Evolutionary conservation across 2,888 invertebrate genomes (phyloP).

Genomic region (Coelopa pilipes): DNA sequence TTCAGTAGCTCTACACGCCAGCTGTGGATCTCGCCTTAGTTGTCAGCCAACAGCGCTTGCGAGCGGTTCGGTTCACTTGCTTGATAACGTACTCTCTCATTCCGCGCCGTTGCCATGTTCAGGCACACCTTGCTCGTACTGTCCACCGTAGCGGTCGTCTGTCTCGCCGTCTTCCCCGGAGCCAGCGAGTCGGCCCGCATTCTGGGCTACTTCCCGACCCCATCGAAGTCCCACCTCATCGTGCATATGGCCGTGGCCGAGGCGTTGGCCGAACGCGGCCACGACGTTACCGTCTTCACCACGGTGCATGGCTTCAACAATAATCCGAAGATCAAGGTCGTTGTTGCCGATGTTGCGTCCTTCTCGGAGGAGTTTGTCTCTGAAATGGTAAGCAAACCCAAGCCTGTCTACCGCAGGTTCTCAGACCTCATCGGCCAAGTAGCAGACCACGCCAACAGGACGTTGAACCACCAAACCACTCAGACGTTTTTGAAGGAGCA

Average conservation of each 20-base stretch:
- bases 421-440: slow-evolving; percentile 32
- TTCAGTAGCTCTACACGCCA: neutral
- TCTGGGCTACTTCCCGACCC: slow-evolving; percentile 55
- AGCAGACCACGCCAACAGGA: slow-evolving; percentile 43
- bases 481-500: slow-evolving; percentile 47
- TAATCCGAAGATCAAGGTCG: slow-evolving; percentile 49
- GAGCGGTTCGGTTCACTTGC: neutral
- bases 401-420: slow-evolving; percentile 44
- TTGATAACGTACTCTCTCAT: neutral
- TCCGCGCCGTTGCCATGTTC: neutral
- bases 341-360: slow-evolving; percentile 42
- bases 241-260: slow-evolving; percentile 57
- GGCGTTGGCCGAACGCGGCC: slow-evolving; percentile 56
- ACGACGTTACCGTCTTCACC: slow-evolving; percentile 58
- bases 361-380: slow-evolving; percentile 41
- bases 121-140: neutral
- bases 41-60: too few relatives aligned
- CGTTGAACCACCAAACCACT: slow-evolving; percentile 46
- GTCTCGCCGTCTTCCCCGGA: neutral
- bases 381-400: slow-evolving; percentile 43
- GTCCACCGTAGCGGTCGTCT: neutral
- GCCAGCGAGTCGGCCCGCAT: slow-evolving; percentile 50
- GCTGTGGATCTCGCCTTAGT: neutral
- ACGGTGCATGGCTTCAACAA: slow-evolving; percentile 46
- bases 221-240: slow-evolving; percentile 58